These are phyloP conservation scores for Gymnobelideus leadbeateri DNA, from an alignment of 2,113 vertebrate species.

Conservation along the genomic window DNA sequence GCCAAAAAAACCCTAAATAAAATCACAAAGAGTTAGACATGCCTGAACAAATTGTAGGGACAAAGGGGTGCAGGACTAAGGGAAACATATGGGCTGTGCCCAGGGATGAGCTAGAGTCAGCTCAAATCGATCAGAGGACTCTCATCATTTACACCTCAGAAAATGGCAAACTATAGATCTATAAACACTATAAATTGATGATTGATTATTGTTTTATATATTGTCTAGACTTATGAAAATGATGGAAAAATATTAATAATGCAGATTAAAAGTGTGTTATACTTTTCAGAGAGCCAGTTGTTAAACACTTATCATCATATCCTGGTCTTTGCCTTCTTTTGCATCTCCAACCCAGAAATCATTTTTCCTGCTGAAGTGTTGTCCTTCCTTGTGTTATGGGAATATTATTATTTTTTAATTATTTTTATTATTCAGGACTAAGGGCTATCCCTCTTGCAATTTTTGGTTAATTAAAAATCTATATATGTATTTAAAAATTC, in stretches of 20 bases:
- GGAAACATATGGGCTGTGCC: not conserved
- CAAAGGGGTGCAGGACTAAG: not conserved
- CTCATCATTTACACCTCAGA: not conserved
- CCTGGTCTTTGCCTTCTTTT: not conserved
- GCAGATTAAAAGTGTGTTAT: not conserved
- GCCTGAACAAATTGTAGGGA: not conserved
- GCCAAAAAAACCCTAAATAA: not conserved
- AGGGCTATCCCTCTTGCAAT: not conserved
- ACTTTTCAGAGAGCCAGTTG: not conserved
- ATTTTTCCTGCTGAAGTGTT: not conserved
- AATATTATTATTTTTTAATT: not conserved
- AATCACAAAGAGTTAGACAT: not conserved
- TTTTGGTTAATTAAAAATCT: not conserved
- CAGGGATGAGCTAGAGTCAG: not conserved
- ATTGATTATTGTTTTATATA: not conserved
- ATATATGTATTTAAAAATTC: not conserved
- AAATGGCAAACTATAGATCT: not conserved
- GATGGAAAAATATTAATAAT: not conserved
- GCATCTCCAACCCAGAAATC: not conserved
- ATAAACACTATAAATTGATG: not conserved
- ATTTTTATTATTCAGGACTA: not conserved
- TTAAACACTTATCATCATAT: not conserved
- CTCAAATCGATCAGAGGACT: not conserved
- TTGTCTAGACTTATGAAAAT: not conserved
- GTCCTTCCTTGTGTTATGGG: not conserved